These are phyloP conservation scores for Hemitrygon akajei DNA, from an alignment of 2,797 vertebrate genomes.

Conservation along the genomic window DNA sequence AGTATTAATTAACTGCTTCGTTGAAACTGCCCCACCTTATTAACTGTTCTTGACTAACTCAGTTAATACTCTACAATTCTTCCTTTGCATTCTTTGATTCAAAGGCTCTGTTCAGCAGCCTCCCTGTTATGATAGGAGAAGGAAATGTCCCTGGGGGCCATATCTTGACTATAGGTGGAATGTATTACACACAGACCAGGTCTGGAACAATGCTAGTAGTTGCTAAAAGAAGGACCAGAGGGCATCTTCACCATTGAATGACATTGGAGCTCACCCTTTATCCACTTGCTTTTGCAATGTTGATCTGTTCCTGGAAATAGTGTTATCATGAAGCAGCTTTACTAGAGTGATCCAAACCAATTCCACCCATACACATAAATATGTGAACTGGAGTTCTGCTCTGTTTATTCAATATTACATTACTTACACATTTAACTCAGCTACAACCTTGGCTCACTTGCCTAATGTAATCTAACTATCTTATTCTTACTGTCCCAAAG, in stretches of 20 bases:
- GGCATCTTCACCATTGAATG: too few relatives aligned
- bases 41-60: not conserved
- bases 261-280: too few relatives aligned
- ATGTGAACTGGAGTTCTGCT: not conserved
- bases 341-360: not conserved
- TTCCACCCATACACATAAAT: not conserved
- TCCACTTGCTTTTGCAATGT: too few relatives aligned
- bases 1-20: not conserved
- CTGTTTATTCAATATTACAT: not conserved
- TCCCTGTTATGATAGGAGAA: not conserved
- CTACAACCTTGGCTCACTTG: not conserved
- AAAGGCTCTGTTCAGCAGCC: not conserved
- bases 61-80: not conserved
- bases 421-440: not conserved
- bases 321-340: too few relatives aligned
- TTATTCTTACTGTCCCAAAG: not conserved
- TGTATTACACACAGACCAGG: not conserved
- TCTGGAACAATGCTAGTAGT: not conserved
- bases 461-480: not conserved
- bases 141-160: not conserved
- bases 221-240: not conserved
- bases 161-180: not conserved
- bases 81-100: not conserved
- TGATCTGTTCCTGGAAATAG: not conserved
- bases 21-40: not conserved